Percentiles rank a stretch among this genome's conserved stretches.
These are phyloP conservation scores for Trissonchulus sp. DNA, from an alignment of 2,888 invertebrate species.

Conservation along the genomic window DNA sequence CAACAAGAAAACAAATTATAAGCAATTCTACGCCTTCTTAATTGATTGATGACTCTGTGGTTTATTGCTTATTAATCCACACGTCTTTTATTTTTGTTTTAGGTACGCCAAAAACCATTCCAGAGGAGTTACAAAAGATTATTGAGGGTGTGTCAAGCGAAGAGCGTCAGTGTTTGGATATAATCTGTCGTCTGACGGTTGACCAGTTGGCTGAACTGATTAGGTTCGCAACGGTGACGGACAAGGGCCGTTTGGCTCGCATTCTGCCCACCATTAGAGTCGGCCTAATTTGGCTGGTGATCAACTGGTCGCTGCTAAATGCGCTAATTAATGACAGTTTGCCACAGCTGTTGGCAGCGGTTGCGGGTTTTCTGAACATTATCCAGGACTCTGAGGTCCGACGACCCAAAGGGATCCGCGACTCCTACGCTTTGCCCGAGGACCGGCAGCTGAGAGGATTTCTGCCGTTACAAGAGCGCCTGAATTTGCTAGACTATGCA, in stretches of 20 bases:
- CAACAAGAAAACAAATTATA: too few species aligned
- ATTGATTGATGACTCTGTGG: too few species aligned
- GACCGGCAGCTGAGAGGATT: neutral
- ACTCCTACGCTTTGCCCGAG: neutral
- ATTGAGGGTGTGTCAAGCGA: neutral
- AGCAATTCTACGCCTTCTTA: too few species aligned
- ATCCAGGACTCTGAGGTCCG: slow-evolving; percentile 8
- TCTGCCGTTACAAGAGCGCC: neutral
- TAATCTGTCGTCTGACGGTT: neutral
- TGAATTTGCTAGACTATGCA: neutral
- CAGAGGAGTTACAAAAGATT: too few species aligned
- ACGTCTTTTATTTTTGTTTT: too few species aligned
- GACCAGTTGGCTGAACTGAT: neutral
- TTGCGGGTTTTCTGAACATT: slow-evolving; percentile 8
- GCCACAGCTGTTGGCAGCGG: neutral
- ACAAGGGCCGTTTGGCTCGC: neutral
- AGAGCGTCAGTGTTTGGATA: neutral
- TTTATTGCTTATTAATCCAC: too few species aligned
- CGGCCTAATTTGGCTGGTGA: neutral
- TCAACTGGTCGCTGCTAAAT: neutral
- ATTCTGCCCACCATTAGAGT: neutral
- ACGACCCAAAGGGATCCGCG: neutral
- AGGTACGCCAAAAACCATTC: too few species aligned
- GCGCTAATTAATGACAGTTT: neutral
- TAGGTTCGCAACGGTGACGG: neutral